Evolutionary conservation across 2,113 vertebrate genomes (phyloP).

Genomic region (Pterocles orientalis): DNA sequence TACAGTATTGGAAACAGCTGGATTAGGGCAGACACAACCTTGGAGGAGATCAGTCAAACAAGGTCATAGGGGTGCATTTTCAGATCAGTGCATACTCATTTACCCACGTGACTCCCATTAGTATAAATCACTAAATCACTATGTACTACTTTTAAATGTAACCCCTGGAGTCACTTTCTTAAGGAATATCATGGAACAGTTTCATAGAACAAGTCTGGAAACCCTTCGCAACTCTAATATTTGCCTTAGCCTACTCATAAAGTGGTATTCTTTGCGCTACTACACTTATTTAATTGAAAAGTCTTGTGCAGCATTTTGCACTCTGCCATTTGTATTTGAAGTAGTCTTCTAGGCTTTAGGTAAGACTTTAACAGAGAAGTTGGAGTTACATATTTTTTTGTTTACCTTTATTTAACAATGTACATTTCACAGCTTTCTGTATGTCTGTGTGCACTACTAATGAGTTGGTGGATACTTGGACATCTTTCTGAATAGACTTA

Average conservation of each 20-base stretch:
- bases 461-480: neutral
- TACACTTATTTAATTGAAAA: neutral
- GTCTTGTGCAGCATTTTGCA: neutral
- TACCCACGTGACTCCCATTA: neutral
- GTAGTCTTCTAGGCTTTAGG: neutral
- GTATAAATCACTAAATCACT: slow-evolving; percentile 37
- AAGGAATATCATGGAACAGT: neutral
- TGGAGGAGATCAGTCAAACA: neutral
- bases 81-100: neutral
- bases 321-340: neutral
- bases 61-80: neutral
- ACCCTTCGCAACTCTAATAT: neutral
- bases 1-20: slow-evolving; percentile 1
- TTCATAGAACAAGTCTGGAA: neutral
- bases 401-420: neutral
- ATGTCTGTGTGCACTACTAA: neutral
- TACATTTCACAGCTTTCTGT: neutral
- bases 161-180: neutral
- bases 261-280: neutral
- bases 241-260: neutral
- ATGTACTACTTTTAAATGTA: slow-evolving; percentile 6
- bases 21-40: neutral
- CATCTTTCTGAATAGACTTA: neutral
- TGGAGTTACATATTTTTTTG: neutral
- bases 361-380: neutral